Evolutionary conservation across 1,140 invertebrate genomes (phyloP), one percentile per base, ranked within the genome.

Genomic region (Rhynchophorus ferrugineus): DNA sequence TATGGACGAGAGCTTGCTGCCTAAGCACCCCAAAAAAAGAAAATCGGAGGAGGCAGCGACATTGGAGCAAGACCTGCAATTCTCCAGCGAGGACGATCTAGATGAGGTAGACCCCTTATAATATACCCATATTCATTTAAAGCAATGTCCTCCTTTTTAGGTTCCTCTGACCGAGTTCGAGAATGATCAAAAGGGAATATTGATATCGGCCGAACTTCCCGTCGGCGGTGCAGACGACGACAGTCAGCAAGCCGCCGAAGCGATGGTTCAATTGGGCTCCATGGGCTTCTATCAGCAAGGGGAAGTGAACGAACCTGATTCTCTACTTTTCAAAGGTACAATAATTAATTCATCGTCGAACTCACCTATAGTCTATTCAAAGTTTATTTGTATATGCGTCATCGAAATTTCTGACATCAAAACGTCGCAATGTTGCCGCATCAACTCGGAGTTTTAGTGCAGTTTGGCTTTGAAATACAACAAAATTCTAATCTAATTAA

Each of bases 241-340:
- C 60, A 84, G 81, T 70, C 87, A 89, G 67, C 86, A 89, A 66
- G 87, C 79, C 3, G 84, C 85, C 8, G 85, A 88, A 70, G 85
- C 87, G 7, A 88, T 90, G 86, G 84, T 91, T 13, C 86, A 90
- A 63, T 73, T 91, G 29, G 80, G 85, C 34, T 84, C 85, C 57
- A 76, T 83, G 60, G 80, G 82, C 22, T 84, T 78, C 67, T 85
- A 84, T 66, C 72, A 76, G 57, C 76, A 76, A 53, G 75, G 75
- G 38, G 66, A 67, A 33, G 49, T 50, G 8, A 57, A 60, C 9
- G 56, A 54, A 18, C 43, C 44, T 19, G 64, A 66, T 44, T 44
- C 50, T 6, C 18, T 69, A 11, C 53, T 66, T 18, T 68, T 63
- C 49, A 68, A 68, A 62, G 65, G 63, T 66, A n/a, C 51, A 41